These are phyloP conservation scores for Oxycera nigricornis DNA, from an alignment of 2,888 invertebrate species.

Conservation along the genomic window DNA sequence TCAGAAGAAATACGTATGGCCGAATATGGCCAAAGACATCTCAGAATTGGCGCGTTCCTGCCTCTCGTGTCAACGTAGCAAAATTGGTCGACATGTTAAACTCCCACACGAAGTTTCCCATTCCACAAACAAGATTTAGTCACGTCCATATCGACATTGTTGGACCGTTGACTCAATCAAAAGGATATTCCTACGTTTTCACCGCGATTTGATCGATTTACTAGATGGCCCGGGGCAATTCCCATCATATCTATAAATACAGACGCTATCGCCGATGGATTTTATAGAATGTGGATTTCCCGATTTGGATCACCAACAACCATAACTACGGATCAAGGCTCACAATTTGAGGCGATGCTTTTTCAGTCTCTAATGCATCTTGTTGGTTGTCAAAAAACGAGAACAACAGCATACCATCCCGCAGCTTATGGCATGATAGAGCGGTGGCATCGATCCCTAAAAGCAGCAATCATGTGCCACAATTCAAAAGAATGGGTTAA, in stretches of 20 bases:
- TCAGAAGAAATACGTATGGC: no score
- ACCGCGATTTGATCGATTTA: background rate
- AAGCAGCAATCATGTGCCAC: background rate
- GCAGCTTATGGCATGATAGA: background rate
- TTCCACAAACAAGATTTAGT: background rate
- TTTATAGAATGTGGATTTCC: background rate
- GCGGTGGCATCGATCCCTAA: conserved; percentile 1
- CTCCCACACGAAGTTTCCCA: background rate
- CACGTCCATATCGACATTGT: background rate
- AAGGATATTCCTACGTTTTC: background rate
- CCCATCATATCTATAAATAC: background rate
- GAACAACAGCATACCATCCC: background rate
- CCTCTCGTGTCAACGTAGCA: conserved; percentile 9
- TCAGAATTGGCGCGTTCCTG: no score
- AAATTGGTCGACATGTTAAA: background rate
- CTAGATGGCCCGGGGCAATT: background rate
- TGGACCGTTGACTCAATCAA: background rate
- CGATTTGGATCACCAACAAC: background rate
- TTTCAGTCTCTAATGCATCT: background rate
- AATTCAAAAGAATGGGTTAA: background rate
- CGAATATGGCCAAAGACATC: no score
- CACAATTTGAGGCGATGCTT: background rate
- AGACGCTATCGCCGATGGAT: background rate
- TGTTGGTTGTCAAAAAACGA: background rate
- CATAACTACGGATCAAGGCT: background rate